phyloP scores from a whole-genome alignment of 2,113 vertebrate species.

The Brachyhypopomus occidentalis region DNA sequence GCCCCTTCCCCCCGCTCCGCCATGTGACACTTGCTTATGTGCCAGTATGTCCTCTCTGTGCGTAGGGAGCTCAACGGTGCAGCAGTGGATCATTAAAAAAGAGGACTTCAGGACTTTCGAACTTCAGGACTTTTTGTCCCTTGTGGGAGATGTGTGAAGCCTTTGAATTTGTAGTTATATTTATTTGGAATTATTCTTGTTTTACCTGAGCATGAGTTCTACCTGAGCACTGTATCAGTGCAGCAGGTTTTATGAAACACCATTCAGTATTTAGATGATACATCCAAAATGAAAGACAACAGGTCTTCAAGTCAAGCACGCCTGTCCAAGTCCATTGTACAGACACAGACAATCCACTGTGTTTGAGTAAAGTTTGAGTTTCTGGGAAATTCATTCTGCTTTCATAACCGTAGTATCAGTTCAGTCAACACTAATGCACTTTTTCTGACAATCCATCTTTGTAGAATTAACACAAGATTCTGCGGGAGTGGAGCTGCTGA shows the following conservation, averaged over 20 bases:
- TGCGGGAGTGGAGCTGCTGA: conserved; percentile 12
- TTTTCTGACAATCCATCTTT: conserved; percentile 19
- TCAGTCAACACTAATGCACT: conserved; percentile 15
- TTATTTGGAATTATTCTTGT: too few species aligned
- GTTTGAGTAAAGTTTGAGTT: too few species aligned
- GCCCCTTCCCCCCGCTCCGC: neutral
- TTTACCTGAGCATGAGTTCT: too few species aligned
- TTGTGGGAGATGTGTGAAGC: neutral
- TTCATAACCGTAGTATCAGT: neutral
- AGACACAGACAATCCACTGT: too few species aligned
- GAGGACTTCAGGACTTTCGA: neutral
- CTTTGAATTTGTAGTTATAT: neutral
- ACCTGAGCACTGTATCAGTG: too few species aligned
- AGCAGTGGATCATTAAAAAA: neutral
- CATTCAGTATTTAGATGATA: too few species aligned
- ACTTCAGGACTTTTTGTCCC: neutral
- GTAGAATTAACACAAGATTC: conserved; percentile 15
- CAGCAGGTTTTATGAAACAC: too few species aligned
- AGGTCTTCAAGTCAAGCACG: too few species aligned
- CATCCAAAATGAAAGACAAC: too few species aligned
- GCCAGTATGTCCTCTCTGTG: neutral
- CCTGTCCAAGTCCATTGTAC: too few species aligned
- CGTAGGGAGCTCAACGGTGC: neutral
- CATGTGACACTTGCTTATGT: neutral
- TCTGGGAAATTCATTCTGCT: too few species aligned